Evolutionary conservation across 1,140 invertebrate genomes (phyloP), one percentile per base, ranked within the genome.

Genomic region (Apis florea): DNA sequence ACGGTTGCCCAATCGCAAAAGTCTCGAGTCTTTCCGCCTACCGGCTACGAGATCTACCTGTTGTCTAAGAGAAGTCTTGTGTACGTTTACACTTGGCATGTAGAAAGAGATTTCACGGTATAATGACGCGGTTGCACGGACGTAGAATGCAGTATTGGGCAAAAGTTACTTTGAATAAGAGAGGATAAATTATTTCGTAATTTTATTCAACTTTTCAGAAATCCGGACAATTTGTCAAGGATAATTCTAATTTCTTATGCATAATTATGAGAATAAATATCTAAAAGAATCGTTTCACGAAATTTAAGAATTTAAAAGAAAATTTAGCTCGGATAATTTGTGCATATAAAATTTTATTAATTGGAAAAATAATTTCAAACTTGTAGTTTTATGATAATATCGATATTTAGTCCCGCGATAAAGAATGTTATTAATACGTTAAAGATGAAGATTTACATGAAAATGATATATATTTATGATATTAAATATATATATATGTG

Each of bases 51-150:
- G 24, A 51, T 12, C 53, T 80, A 72, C 67, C 51, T 81, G 51
- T 40, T 71, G 61, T 24, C 61, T 15, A 61, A 85, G 47, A 70
- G 77, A 77, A 75, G 70, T 85, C 71, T 54, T n/a, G 53, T 15
- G 54, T 54, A 66, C 47, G 9, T n/a, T 15, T n/a, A 19, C 6
- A 26, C 68, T 67, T n/a, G 19, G 31, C 31, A 31, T 31, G 31
- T 31, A 31, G 31, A 31, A 40, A 40, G 31, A 40, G 31, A 40
- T 40, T 40, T 40, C 31, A 40, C 12, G n/a, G 53, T 26, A 2
- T n/a, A 21, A 19, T 12, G 31, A 71, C 26, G 63, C 63, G 58
- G 26, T 49, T 47, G 15, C 54, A 49, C 19, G 15, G 49, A 61
- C 24, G 59, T 2, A 61, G 8, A 61, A 15, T 17, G 24, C 15